Evolutionary conservation across 2,113 vertebrate species (phyloP).

Genomic region (Cynocephalus volans): DNA sequence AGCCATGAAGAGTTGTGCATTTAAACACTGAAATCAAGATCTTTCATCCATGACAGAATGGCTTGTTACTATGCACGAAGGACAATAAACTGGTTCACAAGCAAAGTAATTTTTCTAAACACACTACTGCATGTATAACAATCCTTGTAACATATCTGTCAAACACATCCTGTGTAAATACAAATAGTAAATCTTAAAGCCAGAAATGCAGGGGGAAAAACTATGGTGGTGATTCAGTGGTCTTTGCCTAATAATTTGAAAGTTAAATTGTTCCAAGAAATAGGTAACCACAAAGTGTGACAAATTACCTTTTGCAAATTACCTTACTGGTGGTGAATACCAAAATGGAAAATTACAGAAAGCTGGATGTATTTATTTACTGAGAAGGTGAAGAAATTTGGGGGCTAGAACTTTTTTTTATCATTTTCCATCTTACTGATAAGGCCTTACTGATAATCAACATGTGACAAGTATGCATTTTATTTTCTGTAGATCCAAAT

Average conservation of each 20-base stretch:
- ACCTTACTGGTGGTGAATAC: background rate
- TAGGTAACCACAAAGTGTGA: background rate
- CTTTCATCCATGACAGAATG: constrained; percentile 72
- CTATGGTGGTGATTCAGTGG: background rate
- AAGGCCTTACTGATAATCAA: background rate
- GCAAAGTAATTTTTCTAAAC: constrained; percentile 76
- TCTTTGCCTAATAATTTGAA: background rate
- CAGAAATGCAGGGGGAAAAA: constrained; percentile 25
- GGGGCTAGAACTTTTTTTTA: background rate
- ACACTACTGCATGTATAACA: constrained; percentile 73
- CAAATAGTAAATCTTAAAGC: constrained; percentile 38
- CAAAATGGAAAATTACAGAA: constrained; percentile 61
- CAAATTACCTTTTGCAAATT: constrained; percentile 48
- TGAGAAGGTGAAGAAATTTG: background rate
- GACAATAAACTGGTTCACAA: constrained; percentile 77
- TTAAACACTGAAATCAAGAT: constrained; percentile 78
- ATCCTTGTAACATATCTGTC: constrained; percentile 71
- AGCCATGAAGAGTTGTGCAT: constrained; percentile 67
- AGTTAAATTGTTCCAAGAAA: constrained; percentile 30
- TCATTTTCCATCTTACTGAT: background rate
- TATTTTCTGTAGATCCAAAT: constrained; percentile 40
- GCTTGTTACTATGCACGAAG: constrained; percentile 73
- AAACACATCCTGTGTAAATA: constrained; percentile 4
- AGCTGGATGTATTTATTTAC: background rate
- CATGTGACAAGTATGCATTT: background rate